Evolutionary conservation across 2,888 invertebrate genomes (phyloP), one percentile per base, ranked within the genome.

Genomic region (Lasioglossum villosulum): DNA sequence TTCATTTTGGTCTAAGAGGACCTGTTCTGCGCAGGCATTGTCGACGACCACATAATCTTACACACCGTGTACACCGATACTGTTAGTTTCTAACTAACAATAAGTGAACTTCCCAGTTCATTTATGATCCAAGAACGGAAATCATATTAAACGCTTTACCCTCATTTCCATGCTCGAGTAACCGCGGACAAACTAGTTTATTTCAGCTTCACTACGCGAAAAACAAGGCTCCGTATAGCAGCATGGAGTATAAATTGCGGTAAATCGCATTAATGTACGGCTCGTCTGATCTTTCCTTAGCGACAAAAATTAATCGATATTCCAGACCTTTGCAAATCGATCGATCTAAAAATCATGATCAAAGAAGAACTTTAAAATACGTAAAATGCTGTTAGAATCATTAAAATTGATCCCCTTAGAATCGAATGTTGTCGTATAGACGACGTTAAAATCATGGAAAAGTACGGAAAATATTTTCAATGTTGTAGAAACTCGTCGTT

Each of bases 31-130:
- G 34, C 34, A 8, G 10, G n/a, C 10, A 45, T 48, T 19, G 23
- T 37, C 30, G 48, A 14, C 14, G n/a, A 77, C 37, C 68, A 16
- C 68, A 37, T 19, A 48, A 12, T 76, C 14, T 39, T 30, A 48
- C n/a, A 70, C 14, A 74, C 30, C 45, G 76, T 73, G 27, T 48
- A 59, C 3, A 52, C 23, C 74, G 45, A 63, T 78, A 56, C 56
- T 27, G 48, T 71, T 71, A 75, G 70, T 75, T 63, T 30, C 10
- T 48, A 71, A 74, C 48, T 37, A 75, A 45, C 56, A 75, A 75
- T 72, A 77, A 82, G 85, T 70, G 85, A 59, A 80, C 66, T 80
- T 77, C 80, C 82, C 71, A 79, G 76, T 83, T 75, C 56, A 72
- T 78, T 86, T 80, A 80, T 66, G 70, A 19, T 52, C 48, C n/a